Percentiles rank a stretch among this genome's conserved stretches.
These are phyloP conservation scores for Eidolon helvum DNA, from an alignment of 2,113 vertebrate genomes.

Conservation along the genomic window DNA sequence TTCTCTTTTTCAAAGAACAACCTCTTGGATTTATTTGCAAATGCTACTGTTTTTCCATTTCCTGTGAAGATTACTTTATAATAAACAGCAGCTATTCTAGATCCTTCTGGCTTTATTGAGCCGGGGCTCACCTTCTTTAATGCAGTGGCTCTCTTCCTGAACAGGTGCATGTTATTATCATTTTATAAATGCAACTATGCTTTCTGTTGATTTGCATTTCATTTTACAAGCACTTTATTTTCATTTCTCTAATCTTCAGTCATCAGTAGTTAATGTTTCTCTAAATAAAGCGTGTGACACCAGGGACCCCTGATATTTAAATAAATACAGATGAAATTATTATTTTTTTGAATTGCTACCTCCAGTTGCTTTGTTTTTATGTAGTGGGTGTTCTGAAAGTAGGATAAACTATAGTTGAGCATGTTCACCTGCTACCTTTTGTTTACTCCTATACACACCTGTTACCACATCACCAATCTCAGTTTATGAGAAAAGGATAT, in stretches of 20 bases:
- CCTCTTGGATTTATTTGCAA: neutral
- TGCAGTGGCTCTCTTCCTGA: neutral
- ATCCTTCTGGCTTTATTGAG: no score
- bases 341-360: neutral
- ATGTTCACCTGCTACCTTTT: neutral
- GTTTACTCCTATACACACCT: neutral
- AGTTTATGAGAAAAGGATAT: neutral
- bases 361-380: neutral
- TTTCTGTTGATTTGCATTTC: neutral
- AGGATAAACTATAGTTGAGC: neutral
- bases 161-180: neutral
- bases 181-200: neutral
- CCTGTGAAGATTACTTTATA: neutral
- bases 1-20: neutral
- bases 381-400: neutral
- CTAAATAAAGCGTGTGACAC: neutral
- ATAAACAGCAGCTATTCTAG: neutral
- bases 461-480: neutral
- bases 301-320: neutral
- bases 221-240: neutral
- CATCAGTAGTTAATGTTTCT: neutral
- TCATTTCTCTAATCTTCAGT: neutral
- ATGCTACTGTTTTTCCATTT: neutral
- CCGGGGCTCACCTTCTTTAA: neutral
- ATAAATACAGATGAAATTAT: neutral